Evolutionary conservation across 2,797 vertebrate species (phyloP), one percentile per base, ranked within the genome.

Genomic region (Peromyscus aztecus): DNA sequence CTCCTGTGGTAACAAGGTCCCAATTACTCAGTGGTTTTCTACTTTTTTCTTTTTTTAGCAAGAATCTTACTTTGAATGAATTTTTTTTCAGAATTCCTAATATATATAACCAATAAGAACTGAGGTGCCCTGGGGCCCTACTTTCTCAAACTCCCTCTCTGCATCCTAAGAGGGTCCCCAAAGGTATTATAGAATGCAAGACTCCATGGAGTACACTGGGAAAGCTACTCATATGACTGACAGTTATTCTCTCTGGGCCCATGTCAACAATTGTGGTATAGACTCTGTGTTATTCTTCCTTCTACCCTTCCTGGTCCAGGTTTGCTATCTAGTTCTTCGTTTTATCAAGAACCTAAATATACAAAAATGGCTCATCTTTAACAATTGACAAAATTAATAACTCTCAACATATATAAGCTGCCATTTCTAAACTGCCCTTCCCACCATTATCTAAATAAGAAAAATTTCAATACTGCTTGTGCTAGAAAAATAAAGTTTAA

Each of bases 1-100:
- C 73, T 67, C 69, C 46, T 92, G 67, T 90, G 63, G 75, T 95
- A 96, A 96, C 77, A 88, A 97, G 94, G 78, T 80, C 85, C 88
- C 40, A 87, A 81, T 90, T 96, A 94, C 63, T 95, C 49, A 63
- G 27, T 76, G 43, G 43, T 87, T 94, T 96, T 92, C 87, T 67
- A 76, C 46, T 67, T 76, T 92, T 91, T 93, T 92, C 67, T 59
- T 85, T 83, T 92, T 93, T 96, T 80, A 96, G 73, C 37, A 95
- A 59, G 34, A 93, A 82, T 89, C 59, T 95, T 92, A n/a, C 43
- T 95, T 96, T 94, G 80, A 97, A 95, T 89, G 75, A 95, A 94
- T 14, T 34, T 67, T 52, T 77, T 92, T 78, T 89, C 82, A 71
- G 87, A 85, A 90, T 80, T 86, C 63, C 67, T 91, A 90, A 78